Evolutionary conservation across 1,140 invertebrate genomes (phyloP).

Genomic region (Drosophila santomea): DNA sequence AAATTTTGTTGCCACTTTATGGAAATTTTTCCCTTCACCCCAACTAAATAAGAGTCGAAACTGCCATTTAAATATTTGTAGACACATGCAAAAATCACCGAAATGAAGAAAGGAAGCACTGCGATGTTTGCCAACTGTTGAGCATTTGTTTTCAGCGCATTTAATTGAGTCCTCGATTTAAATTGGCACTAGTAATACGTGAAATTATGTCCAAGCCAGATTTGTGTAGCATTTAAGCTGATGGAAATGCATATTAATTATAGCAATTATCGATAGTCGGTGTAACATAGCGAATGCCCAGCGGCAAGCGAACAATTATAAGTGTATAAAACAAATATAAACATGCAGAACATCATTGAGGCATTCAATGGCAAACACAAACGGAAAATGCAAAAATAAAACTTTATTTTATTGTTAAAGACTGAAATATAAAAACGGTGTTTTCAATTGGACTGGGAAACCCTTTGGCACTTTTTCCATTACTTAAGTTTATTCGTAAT

Average conservation of each 20-base stretch:
- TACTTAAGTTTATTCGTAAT: too few species aligned
- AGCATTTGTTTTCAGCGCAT: slow-evolving; percentile 60
- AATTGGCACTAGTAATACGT: slow-evolving; percentile 28
- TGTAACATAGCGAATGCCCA: slow-evolving; percentile 61
- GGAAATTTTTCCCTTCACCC: slow-evolving; percentile 30
- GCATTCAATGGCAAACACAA: slow-evolving; percentile 34
- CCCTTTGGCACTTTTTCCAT: too few species aligned
- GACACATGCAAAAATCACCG: slow-evolving; percentile 7
- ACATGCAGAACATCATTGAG: slow-evolving; percentile 12
- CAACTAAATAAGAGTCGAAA: slow-evolving; percentile 45
- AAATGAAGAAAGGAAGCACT: not conserved
- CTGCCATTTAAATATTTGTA: slow-evolving; percentile 74
- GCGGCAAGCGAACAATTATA: slow-evolving; percentile 64
- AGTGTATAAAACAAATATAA: slow-evolving; percentile 63
- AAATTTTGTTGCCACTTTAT: slow-evolving; percentile 47
- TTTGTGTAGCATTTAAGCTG: slow-evolving; percentile 66
- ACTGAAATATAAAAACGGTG: slow-evolving; percentile 44
- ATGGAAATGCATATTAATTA: slow-evolving; percentile 61
- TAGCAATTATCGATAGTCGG: slow-evolving; percentile 57
- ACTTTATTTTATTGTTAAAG: slow-evolving; percentile 82
- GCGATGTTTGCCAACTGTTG: slow-evolving; percentile 30
- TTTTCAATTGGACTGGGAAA: slow-evolving; percentile 17
- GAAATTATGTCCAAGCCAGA: slow-evolving; percentile 50
- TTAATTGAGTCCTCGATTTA: slow-evolving; percentile 55
- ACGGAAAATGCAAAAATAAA: slow-evolving; percentile 71